Evolutionary conservation across 1,140 invertebrate species (phyloP), one percentile per base, ranked within the genome.

Genomic region (Alviniconcha marisindica): DNA sequence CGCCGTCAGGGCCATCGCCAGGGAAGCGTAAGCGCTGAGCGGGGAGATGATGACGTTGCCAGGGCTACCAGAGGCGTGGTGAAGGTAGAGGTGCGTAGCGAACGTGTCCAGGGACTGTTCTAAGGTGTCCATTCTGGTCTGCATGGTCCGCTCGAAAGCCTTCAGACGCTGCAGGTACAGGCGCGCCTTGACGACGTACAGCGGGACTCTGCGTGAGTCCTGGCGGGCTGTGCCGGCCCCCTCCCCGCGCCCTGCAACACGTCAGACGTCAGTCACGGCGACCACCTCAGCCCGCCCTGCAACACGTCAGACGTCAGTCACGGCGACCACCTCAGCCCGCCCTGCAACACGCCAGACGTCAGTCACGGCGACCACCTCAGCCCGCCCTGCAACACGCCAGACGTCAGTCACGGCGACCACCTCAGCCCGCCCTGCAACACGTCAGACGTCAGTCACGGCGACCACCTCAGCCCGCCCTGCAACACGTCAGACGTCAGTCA

Each of bases 1-100:
- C 15, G 44, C 80, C 1, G 56, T 31, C 78, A 80, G 56, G 18
- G 40, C 44, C 78, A 80, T 80, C 36, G 78, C 78, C 60, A 80
- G 36, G 0, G 78, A 80, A 24, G 56, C 78, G 28, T 60, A 80
- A 31, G 78, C 78, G 24, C 56, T 60, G 33, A 80, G 24, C 1
- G 78, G 78, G 2, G 78, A 80, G 33, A 80, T 18, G 21, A 80
- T 24, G 18, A 80, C 78, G 78, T 80, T 80, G 77, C 77, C 56
- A 10, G 24, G 42, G 73, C 31, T 40, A 44, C 15, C 73, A 28
- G 33, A n/a, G 12, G 69, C 56, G 28, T 80, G 78, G 56, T 66
- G 78, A 21, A 31, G 21, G 40, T 66, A 80, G 2, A 80, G 78
- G 0, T 60, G 56, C 5, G 2, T 44, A n/a, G 38, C 56, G n/a